Evolutionary conservation across 2,888 invertebrate species (phyloP).

Genomic region (Mantis religiosa): DNA sequence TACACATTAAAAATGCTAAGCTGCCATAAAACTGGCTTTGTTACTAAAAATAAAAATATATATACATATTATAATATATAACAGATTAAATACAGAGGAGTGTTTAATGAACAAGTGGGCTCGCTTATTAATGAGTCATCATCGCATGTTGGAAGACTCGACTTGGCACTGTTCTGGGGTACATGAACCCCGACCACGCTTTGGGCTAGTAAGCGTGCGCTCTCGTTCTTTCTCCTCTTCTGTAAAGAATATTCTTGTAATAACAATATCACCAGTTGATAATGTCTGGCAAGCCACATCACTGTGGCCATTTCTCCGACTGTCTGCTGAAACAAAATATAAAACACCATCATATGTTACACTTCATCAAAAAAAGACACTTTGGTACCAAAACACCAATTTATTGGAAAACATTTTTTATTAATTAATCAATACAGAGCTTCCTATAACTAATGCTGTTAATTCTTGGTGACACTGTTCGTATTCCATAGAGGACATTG

Average conservation of each 20-base stretch:
- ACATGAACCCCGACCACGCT: constrained; percentile 36
- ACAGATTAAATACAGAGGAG: not conserved
- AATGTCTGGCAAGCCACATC: constrained; percentile 76
- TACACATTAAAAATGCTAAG: not conserved
- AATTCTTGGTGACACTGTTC: too few relatives aligned
- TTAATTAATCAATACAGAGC: too few relatives aligned
- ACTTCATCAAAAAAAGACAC: too few relatives aligned
- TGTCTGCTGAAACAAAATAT: not conserved
- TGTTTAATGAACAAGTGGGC: not conserved
- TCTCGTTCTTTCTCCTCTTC: constrained; percentile 57
- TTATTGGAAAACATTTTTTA: too few relatives aligned
- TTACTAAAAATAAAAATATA: not conserved
- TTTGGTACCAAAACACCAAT: too few relatives aligned
- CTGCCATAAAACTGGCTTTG: not conserved
- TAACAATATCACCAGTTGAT: constrained; percentile 88
- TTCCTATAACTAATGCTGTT: too few relatives aligned
- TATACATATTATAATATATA: not conserved
- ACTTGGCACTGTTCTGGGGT: not conserved
- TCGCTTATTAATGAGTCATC: not conserved
- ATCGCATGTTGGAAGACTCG: not conserved
- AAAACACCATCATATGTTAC: too few relatives aligned
- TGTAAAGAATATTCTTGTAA: constrained; percentile 71
- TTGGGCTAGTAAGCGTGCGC: constrained; percentile 51
- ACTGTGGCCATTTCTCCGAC: constrained; percentile 22
- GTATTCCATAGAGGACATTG: too few relatives aligned